Percentiles rank a stretch among this genome's conserved stretches.
phyloP scores from a whole-genome alignment of 1,140 invertebrate genomes.

The Psix sp. region DNA sequence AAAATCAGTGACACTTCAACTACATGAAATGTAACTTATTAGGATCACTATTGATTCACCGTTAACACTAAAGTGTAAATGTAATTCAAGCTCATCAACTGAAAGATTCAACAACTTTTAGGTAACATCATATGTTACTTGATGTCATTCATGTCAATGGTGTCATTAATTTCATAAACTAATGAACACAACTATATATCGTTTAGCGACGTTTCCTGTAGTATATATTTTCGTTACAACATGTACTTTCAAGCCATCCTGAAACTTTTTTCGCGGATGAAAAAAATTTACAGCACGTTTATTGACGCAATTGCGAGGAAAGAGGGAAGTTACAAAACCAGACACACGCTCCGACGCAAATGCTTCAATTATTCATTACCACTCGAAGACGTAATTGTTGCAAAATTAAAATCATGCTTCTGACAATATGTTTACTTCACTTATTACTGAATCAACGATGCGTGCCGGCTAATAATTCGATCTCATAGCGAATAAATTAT shows the following conservation, averaged over 20 bases:
- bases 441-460: slow-evolving; percentile 53
- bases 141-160: no score
- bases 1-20: no score
- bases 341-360: slow-evolving; percentile 14
- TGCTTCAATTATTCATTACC: slow-evolving; percentile 48
- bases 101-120: no score
- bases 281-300: slow-evolving; percentile 28
- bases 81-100: no score
- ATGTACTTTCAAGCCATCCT: slow-evolving; percentile 29
- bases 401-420: slow-evolving; percentile 35
- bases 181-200: no score
- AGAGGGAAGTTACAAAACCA: slow-evolving; percentile 52
- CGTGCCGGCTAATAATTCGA: slow-evolving; percentile 46
- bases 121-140: no score
- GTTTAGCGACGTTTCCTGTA: no score
- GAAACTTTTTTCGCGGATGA: slow-evolving; percentile 3
- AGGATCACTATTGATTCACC: no score
- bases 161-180: no score
- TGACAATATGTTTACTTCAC: slow-evolving; percentile 50
- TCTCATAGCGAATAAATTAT: slow-evolving; percentile 51
- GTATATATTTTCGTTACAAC: no score
- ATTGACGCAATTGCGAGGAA: slow-evolving; percentile 36
- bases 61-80: no score
- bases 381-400: slow-evolving; percentile 45
- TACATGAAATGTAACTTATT: no score